phyloP scores from a whole-genome alignment of 2,113 vertebrate species.

The Coptodon bakossiorum region DNA sequence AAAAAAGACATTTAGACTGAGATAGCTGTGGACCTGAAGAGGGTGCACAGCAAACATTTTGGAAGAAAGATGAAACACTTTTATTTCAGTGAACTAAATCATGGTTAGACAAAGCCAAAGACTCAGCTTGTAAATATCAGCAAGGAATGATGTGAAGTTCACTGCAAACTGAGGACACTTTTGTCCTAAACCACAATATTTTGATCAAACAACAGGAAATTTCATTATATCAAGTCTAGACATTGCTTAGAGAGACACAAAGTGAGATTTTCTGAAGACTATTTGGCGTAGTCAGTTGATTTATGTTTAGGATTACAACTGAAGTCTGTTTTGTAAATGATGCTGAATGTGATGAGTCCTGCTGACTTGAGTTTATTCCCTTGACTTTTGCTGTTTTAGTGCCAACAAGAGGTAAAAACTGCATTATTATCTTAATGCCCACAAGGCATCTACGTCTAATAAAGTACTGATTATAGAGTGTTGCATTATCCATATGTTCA shows the following conservation, averaged over 20 bases:
- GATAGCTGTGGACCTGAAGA: not conserved
- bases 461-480: not conserved
- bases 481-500: not conserved
- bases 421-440: not conserved
- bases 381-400: not conserved
- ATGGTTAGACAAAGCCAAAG: not conserved
- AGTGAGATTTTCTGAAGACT: accelerated
- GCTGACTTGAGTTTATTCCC: not conserved
- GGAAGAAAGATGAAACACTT: not conserved
- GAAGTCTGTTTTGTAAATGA: not conserved
- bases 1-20: not conserved
- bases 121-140: not conserved
- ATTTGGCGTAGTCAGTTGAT: accelerated
- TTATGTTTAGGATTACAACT: not conserved
- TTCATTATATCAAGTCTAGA: not conserved
- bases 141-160: not conserved
- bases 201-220: not conserved
- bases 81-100: not conserved
- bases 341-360: not conserved
- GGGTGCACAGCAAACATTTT: not conserved
- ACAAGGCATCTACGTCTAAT: not conserved
- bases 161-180: not conserved
- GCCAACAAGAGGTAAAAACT: not conserved
- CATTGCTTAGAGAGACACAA: not conserved
- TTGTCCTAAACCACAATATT: not conserved